Evolutionary conservation across 1,140 invertebrate genomes (phyloP).

Genomic region (Bombus haemorrhoidalis): DNA sequence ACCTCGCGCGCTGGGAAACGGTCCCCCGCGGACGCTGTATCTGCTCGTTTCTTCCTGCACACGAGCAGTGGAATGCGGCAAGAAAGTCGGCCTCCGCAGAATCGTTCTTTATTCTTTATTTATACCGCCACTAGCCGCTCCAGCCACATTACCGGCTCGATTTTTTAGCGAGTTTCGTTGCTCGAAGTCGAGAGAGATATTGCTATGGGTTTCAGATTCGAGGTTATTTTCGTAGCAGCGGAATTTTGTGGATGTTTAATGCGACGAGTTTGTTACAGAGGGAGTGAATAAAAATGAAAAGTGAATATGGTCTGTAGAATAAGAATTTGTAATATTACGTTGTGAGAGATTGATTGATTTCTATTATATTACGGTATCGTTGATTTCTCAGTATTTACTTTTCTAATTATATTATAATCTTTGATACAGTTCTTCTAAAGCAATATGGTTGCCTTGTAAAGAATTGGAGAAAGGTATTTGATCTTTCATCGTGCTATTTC

Average conservation of each 20-base stretch:
- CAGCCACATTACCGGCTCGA: not conserved
- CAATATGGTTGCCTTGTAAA: no score
- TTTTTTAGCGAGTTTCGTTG: not conserved
- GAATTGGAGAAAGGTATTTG: no score
- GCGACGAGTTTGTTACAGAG: not conserved
- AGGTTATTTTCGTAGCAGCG: not conserved
- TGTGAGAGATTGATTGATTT: no score
- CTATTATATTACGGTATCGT: no score
- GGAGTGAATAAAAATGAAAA: not conserved
- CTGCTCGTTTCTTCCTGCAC: conserved; percentile 12
- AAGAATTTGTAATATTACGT: no score
- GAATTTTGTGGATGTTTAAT: not conserved
- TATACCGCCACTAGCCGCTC: not conserved
- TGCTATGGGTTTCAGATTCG: not conserved
- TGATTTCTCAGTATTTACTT: no score
- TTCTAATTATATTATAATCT: no score
- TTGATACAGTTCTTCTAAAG: no score
- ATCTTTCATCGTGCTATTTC: not conserved
- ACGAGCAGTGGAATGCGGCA: conserved; percentile 24
- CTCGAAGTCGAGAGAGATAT: not conserved
- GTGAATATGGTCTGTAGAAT: no score
- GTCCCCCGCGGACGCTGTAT: conserved; percentile 30
- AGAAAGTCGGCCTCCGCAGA: conserved; percentile 21
- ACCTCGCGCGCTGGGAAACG: conserved; percentile 37
- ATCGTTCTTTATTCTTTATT: conserved; percentile 34